Evolutionary conservation across 2,797 vertebrate species (phyloP), one percentile per base, ranked within the genome.

Genomic region (Astyanax mexicanus): DNA sequence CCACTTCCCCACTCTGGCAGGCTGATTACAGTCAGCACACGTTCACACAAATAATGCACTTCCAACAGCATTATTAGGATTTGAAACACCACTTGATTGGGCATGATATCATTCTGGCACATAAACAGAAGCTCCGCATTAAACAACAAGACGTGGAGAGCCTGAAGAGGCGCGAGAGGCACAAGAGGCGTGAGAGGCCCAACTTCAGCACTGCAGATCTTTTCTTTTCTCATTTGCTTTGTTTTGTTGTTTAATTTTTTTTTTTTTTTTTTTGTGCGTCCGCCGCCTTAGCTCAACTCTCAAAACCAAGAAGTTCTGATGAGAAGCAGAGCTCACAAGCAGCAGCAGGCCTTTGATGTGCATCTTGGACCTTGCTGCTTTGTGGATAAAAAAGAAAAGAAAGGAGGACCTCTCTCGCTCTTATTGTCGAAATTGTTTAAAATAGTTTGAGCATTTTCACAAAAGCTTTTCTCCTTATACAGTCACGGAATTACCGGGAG

Each of bases 1-100:
- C 84, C 83, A 83, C 85, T 84, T 86, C 81, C 82, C 87, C 86
- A 83, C 85, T 72, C 86, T 71, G 78, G 83, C 85, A 62, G 82
- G 83, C 84, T 91, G 86, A 91, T 93, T 92, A 84, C 85, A 92
- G 89, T 92, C 92, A 75, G 86, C 32, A 83, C 92, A 92, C 88
- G 89, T 90, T 92, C 88, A 23, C 84, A 85, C 90, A 91, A 92
- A 92, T 92, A 92, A 91, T 88, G 89, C 89, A 91, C 90, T 91
- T 93, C 91, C 92, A 93, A 88, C 91, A 84, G 90, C 84, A 87
- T 92, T 92, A 92, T 92, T 92, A 92, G 89, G 90, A 91, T 91
- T 88, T 91, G 88, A 92, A 91, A 92, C 91, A 88, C 87, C 89
- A 90, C 91, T 91, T 91, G 91, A 93, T 92, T 92, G 89, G 88